Percentiles rank a stretch among this genome's conserved stretches.
Conservation (phyloP, 2,113 vertebrate species). For the Poeciliopsis prolifica region DNA sequence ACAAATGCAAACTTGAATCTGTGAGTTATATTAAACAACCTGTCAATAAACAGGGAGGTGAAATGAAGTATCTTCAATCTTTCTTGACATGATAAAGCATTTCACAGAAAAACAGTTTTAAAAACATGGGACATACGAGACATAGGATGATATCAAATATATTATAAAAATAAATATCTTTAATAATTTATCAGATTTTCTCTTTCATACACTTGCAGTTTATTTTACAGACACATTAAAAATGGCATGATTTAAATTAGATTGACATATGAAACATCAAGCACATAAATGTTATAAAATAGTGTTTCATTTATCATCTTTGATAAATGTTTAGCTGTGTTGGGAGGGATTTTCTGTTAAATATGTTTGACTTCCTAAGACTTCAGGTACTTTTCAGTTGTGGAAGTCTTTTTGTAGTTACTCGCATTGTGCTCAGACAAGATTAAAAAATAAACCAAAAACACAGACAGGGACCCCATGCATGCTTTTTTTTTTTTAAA, state of each 20-base stretch:
- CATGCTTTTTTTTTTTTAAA: neutral
- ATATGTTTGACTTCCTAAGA: neutral
- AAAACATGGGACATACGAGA: neutral
- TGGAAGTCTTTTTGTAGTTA: neutral
- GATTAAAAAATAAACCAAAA: neutral
- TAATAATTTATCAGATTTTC: constrained; percentile 72
- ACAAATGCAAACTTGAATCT: constrained; percentile 3
- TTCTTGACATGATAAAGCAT: neutral
- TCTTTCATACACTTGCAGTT: constrained; percentile 64
- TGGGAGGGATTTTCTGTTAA: constrained; percentile 4
- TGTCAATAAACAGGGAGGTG: neutral
- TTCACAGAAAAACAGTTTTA: neutral
- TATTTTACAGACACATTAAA: constrained; percentile 63
- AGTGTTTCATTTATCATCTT: constrained; percentile 3
- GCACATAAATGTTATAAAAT: constrained; percentile 25
- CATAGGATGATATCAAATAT: constrained; percentile 21
- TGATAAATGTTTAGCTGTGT: constrained; percentile 11
- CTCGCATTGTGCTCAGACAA: neutral
- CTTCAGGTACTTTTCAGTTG: neutral
- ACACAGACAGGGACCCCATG: neutral
- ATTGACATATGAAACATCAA: constrained; percentile 11
- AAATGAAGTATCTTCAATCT: neutral
- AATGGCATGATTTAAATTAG: constrained; percentile 35
- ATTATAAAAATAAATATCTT: constrained; percentile 82
- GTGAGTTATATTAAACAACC: neutral